phyloP scores from a whole-genome alignment of 37 sponge, comb jelly and placozoan species.

The Ephydatia muelleri region DNA sequence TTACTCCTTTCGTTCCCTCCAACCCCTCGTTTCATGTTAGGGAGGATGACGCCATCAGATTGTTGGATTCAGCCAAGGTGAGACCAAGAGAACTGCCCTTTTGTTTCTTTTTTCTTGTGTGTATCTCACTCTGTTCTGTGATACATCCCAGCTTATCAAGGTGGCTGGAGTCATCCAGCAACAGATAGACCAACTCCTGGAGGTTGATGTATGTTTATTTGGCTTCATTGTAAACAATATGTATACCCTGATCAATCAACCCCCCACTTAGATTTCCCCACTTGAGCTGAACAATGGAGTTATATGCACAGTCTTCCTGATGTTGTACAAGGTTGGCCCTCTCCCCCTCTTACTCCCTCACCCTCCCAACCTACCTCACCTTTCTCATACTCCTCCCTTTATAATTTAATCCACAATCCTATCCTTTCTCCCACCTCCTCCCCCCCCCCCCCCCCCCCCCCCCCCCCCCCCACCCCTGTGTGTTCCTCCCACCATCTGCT shows the following conservation, averaged over 20 bases:
- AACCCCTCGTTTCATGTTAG: background rate
- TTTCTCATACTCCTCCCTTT: no score
- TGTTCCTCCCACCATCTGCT: no score
- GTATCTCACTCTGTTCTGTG: background rate
- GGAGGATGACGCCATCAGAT: slow-evolving; percentile 57
- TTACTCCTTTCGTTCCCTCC: background rate
- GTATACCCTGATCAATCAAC: background rate
- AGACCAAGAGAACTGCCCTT: background rate
- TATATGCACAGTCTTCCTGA: slow-evolving; percentile 83
- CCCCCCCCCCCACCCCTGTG: background rate
- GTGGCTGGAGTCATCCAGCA: slow-evolving; percentile 46
- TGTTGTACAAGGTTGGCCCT: slow-evolving; percentile 74
- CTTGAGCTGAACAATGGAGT: slow-evolving; percentile 86
- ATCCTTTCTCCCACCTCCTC: no score
- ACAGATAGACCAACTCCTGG: slow-evolving; percentile 68
- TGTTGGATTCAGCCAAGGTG: slow-evolving; percentile 62
- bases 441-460: background rate
- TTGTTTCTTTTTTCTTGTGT: background rate
- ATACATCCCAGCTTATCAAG: slow-evolving; percentile 47
- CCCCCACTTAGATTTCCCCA: slow-evolving; percentile 23
- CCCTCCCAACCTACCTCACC: no score
- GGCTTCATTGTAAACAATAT: background rate
- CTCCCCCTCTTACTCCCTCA: no score
- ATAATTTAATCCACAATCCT: no score
- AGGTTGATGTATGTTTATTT: slow-evolving; percentile 54